These are phyloP conservation scores for cat (Felis catus) DNA, from an alignment of 2,113 vertebrate species.

Conservation along the genomic window F.catus_Fca126_mat1.0 CM031413.1:129663001-129663500, in stretches of 20 bases:
- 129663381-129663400: neutral
- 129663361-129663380: neutral
- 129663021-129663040: neutral
- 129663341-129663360: neutral
- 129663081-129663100: neutral
- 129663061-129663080: neutral
- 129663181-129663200: neutral
- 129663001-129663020: neutral
- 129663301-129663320: neutral
- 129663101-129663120: neutral
- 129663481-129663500: neutral
- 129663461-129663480: neutral
- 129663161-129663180: neutral
- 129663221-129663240: neutral
- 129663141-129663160: neutral
- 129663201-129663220: neutral
- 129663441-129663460: neutral
- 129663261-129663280: neutral
- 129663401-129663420: neutral
- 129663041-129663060: neutral
- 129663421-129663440: neutral
- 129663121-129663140: neutral
- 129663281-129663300: neutral
- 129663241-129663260: neutral
- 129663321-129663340: neutral